phyloP scores from a whole-genome alignment of 2,888 invertebrate species.

The Apocheima hispidaria region DNA sequence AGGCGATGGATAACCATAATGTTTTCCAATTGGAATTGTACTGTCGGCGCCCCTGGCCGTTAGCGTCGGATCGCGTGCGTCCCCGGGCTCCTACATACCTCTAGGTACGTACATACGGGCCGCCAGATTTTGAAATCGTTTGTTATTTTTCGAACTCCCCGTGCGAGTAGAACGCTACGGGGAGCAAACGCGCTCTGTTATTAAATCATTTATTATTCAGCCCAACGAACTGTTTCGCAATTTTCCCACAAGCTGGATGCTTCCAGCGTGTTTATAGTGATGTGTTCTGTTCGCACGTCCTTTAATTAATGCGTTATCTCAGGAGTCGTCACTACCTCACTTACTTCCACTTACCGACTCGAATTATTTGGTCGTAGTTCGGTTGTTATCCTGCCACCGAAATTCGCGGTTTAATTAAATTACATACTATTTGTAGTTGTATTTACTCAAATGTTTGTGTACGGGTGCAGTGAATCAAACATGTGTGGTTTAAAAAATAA shows the following conservation, averaged over 20 bases:
- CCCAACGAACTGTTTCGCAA: constrained; percentile 83
- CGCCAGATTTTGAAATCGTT: constrained; percentile 79
- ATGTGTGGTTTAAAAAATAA: background rate
- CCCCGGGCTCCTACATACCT: constrained; percentile 47
- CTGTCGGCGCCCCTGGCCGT: constrained; percentile 48
- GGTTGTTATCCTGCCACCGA: constrained; percentile 27
- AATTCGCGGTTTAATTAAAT: constrained; percentile 38
- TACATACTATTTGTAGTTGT: constrained; percentile 26
- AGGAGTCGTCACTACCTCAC: constrained; percentile 16
- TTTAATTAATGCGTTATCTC: constrained; percentile 50
- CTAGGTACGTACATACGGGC: constrained; percentile 55
- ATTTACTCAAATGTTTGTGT: constrained; percentile 27
- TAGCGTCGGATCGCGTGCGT: constrained; percentile 58
- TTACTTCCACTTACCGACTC: constrained; percentile 15
- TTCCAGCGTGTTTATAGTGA: constrained; percentile 56
- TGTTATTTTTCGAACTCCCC: constrained; percentile 80
- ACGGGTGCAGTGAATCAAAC: constrained; percentile 16
- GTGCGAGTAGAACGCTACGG: constrained; percentile 62
- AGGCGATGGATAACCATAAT: constrained; percentile 47
- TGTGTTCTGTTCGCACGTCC: constrained; percentile 47
- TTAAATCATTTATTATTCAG: constrained; percentile 86
- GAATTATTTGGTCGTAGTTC: constrained; percentile 31
- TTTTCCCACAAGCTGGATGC: constrained; percentile 76
- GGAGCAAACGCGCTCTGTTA: constrained; percentile 83
- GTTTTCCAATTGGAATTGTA: constrained; percentile 44